Evolutionary conservation across 2,113 vertebrate genomes (phyloP), one percentile per base, ranked within the genome.

Genomic region (Cebus imitator): DNA sequence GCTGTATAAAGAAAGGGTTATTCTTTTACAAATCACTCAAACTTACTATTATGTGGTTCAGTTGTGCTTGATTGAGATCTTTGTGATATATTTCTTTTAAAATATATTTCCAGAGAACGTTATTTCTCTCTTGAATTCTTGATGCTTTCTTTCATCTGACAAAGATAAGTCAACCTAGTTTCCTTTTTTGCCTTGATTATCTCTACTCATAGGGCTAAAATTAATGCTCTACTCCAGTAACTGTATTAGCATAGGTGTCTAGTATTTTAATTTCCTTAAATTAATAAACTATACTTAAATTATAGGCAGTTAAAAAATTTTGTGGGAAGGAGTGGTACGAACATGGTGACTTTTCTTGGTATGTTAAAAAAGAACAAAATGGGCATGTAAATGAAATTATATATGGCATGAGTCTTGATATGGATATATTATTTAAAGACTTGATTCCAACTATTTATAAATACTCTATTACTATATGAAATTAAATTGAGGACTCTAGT

Each of bases 41-140:
- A 40, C 7, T 75, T n/a, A 72, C 2, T 3, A 55, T 66, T 76
- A 20, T 85, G 35, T 87, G 48, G 55, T 55, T 92, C 21, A 70
- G 0, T 81, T 14, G 21, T 89, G 18, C 18, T 70, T 85, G 52
- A 73, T 68, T 37, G 17, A 92, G 10, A 48, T 52, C 35, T 73
- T 76, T 87, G 40, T 76, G 68, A 94, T 64, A 68, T 48, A 61
- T 90, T 91, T 79, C 10, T 37, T 43, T 88, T 64, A 93, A 92
- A 89, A 75, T 61, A 58, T 76, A 73, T 64, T 93, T 93, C 35
- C 18, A 70, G 20, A 57, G 35, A 61, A 89, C 52, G 17, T 57
- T 0, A 21, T 88, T 94, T 82, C 3, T 90, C 18, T 70, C 4
- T 78, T 91, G 23, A 50, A 93, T 66, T 87, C 32, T 58, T 75